These are phyloP conservation scores for Drosophila helvetica DNA, from an alignment of 2,888 invertebrate genomes.

Conservation along the genomic window DNA sequence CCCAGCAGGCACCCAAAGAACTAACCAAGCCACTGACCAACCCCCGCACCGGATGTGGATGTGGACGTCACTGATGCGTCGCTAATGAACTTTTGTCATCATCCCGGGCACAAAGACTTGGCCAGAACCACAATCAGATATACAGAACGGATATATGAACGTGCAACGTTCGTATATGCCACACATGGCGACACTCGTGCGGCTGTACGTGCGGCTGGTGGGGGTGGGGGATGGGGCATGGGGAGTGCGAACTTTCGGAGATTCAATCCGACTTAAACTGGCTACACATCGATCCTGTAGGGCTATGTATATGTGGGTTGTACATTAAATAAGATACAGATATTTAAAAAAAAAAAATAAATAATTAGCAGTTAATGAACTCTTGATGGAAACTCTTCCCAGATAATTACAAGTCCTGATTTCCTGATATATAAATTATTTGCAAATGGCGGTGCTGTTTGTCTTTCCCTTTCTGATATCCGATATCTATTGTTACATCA, in stretches of 20 bases:
- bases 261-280: neutral
- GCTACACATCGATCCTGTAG: neutral
- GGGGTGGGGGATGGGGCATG: neutral
- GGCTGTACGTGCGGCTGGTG: neutral
- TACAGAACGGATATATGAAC: neutral
- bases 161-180: neutral
- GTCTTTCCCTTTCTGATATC: too few relatives aligned
- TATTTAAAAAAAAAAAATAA: too few relatives aligned
- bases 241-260: neutral
- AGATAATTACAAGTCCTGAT: too few relatives aligned
- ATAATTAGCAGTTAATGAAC: too few relatives aligned
- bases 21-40: constrained; percentile 18
- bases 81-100: constrained; percentile 76
- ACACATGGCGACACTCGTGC: neutral
- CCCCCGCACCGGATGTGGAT: constrained; percentile 20
- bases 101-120: constrained; percentile 16
- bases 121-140: too few relatives aligned
- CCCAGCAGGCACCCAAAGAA: constrained; percentile 60
- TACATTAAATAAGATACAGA: too few relatives aligned
- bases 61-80: constrained; percentile 57
- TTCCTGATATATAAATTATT: too few relatives aligned
- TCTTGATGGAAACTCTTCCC: too few relatives aligned
- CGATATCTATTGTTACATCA: too few relatives aligned
- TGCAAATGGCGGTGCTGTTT: too few relatives aligned
- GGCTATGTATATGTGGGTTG: too few relatives aligned